Percentiles rank a stretch among this genome's conserved stretches.
phyloP scores from a whole-genome alignment of 2,113 vertebrate species.

The Phodopus roborovskii region DNA sequence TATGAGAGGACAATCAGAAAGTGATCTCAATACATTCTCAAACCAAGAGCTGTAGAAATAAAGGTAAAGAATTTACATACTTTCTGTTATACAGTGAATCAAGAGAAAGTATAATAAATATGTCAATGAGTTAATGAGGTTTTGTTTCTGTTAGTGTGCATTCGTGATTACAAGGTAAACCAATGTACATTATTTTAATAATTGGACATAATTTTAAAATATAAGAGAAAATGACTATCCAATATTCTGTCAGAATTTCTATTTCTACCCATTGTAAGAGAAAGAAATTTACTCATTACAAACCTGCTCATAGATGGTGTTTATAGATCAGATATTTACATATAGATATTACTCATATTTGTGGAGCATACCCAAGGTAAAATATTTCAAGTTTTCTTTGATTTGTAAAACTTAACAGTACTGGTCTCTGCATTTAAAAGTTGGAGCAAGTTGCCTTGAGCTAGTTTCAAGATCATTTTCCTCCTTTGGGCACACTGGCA shows the following conservation, averaged over 20 bases:
- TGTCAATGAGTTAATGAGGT: not conserved
- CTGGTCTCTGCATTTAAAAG: constrained; percentile 10
- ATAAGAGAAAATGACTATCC: not conserved
- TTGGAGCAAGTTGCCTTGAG: not conserved
- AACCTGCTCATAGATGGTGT: not conserved
- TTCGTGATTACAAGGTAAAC: not conserved
- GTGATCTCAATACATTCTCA: constrained; percentile 18
- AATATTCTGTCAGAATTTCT: not conserved
- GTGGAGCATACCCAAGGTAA: not conserved
- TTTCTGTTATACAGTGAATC: constrained; percentile 7
- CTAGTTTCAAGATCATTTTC: not conserved
- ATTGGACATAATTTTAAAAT: constrained; percentile 10
- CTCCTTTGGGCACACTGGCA: not conserved
- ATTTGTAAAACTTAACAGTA: not conserved
- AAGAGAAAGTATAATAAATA: constrained; percentile 21
- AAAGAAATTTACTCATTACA: not conserved
- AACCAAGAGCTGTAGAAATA: not conserved
- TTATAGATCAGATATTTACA: not conserved
- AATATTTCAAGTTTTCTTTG: constrained; percentile 17
- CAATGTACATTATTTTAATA: constrained; percentile 11
- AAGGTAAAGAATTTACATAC: not conserved
- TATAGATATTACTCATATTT: not conserved
- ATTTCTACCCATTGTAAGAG: not conserved
- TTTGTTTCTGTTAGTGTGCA: not conserved
- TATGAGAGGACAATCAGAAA: constrained; percentile 7